These are phyloP conservation scores for Platyura marginata DNA, from an alignment of 1,140 invertebrate species.

Conservation along the genomic window DNA sequence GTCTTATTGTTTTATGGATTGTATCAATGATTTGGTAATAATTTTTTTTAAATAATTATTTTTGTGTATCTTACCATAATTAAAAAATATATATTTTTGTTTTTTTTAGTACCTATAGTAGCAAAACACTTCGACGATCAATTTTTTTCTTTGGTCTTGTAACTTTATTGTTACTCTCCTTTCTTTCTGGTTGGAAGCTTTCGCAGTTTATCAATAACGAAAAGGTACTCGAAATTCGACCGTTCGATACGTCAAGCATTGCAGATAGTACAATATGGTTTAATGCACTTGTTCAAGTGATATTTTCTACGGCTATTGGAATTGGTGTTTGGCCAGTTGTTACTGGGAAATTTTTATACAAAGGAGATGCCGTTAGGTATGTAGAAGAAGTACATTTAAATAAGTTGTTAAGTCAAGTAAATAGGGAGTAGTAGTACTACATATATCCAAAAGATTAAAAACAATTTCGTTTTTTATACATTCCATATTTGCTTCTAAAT, in stretches of 20 bases:
- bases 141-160: slow-evolving; percentile 17
- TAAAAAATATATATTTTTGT: not conserved
- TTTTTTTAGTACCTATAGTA: slow-evolving; percentile 18
- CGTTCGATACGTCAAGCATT: slow-evolving; percentile 10
- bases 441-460: too few relatives aligned
- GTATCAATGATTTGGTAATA: slow-evolving; percentile 23
- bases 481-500: not conserved
- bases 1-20: slow-evolving; percentile 20
- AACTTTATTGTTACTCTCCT: slow-evolving; percentile 14
- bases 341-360: slow-evolving; percentile 23
- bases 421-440: too few relatives aligned
- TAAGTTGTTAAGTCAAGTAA: too few relatives aligned
- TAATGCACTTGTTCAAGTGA: slow-evolving; percentile 20
- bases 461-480: not conserved
- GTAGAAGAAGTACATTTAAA: not conserved
- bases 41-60: too few relatives aligned
- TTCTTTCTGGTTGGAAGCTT: slow-evolving; percentile 20
- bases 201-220: slow-evolving; percentile 14
- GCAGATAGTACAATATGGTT: slow-evolving; percentile 20
- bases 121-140: slow-evolving; percentile 16
- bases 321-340: slow-evolving; percentile 20
- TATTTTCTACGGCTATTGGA: slow-evolving; percentile 19
- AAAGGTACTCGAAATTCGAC: slow-evolving; percentile 19
- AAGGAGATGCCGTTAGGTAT: slow-evolving; percentile 18
- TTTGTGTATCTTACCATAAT: too few relatives aligned